Evolutionary conservation across 2,797 vertebrate genomes (phyloP).

Genomic region (Anniella stebbinsi): DNA sequence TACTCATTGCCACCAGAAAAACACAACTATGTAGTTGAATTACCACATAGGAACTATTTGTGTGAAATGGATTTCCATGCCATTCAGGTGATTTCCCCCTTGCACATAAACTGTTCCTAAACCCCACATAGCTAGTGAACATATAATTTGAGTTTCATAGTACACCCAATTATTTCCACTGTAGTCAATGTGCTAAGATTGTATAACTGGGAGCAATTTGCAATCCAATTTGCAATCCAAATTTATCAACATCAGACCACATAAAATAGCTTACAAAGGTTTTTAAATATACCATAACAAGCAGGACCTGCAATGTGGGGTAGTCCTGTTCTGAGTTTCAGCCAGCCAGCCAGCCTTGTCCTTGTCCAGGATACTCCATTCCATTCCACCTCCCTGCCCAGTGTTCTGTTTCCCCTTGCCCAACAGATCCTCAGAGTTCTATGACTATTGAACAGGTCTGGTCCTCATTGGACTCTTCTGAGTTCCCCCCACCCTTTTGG

Average conservation of each 20-base stretch:
- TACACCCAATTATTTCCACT: not conserved
- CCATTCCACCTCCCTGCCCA: not conserved
- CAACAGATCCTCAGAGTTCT: not conserved
- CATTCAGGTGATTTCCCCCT: not conserved
- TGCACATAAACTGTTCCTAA: not conserved
- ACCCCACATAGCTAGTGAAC: not conserved
- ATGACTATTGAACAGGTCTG: not conserved
- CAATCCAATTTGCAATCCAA: too few relatives aligned
- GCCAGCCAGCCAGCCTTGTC: not conserved
- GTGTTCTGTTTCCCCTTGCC: not conserved
- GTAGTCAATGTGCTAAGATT: too few relatives aligned
- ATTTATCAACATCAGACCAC: not conserved
- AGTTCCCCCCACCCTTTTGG: not conserved
- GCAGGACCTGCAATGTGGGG: not conserved
- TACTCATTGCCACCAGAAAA: not conserved
- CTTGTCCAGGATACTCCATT: not conserved
- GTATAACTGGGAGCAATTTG: not conserved
- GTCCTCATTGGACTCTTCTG: not conserved
- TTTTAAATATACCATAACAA: not conserved
- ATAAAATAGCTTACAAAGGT: not conserved
- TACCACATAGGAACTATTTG: not conserved
- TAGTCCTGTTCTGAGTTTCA: not conserved
- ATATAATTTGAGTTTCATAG: not conserved
- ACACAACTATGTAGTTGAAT: not conserved
- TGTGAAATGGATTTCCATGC: not conserved